These are phyloP conservation scores for Anthophora plumipes DNA, from an alignment of 2,888 invertebrate genomes.

Conservation along the genomic window DNA sequence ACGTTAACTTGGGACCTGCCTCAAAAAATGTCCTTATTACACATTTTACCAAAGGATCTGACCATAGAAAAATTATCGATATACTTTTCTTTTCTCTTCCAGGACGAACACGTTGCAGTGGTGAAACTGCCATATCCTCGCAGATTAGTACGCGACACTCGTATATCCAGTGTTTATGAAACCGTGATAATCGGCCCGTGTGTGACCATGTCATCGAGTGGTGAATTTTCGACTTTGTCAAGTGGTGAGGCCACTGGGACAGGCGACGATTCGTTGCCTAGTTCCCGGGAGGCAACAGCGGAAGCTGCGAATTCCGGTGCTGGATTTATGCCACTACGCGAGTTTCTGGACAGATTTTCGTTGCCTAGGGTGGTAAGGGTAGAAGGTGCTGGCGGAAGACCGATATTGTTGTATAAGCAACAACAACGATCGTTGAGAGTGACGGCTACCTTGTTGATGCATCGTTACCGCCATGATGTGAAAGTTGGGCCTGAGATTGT, in stretches of 20 bases:
- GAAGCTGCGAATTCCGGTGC: constrained; percentile 80
- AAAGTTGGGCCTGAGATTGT: constrained; percentile 85
- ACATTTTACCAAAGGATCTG: not conserved
- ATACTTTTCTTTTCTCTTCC: constrained; percentile 1
- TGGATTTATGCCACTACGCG: constrained; percentile 81
- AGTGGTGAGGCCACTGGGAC: constrained; percentile 82
- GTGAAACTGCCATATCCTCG: not conserved
- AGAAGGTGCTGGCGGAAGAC: constrained; percentile 84
- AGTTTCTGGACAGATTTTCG: constrained; percentile 84
- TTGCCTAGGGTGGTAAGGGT: constrained; percentile 84
- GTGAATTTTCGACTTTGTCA: constrained; percentile 83
- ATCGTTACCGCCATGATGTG: constrained; percentile 85
- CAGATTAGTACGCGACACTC: not conserved
- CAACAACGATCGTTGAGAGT: constrained; percentile 82
- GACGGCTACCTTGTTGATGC: constrained; percentile 84
- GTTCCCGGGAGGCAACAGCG: constrained; percentile 82
- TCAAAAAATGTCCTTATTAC: no score
- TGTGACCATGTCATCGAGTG: constrained; percentile 81
- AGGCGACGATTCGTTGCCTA: constrained; percentile 81
- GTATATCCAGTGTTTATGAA: constrained; percentile 33
- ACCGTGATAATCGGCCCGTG: constrained; percentile 23
- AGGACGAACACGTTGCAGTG: constrained; percentile 9
- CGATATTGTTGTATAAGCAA: constrained; percentile 83
- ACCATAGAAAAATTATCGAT: not conserved
- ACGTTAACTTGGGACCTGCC: no score